phyloP scores from a whole-genome alignment of 2,113 vertebrate genomes.

The Myotis davidii region DNA sequence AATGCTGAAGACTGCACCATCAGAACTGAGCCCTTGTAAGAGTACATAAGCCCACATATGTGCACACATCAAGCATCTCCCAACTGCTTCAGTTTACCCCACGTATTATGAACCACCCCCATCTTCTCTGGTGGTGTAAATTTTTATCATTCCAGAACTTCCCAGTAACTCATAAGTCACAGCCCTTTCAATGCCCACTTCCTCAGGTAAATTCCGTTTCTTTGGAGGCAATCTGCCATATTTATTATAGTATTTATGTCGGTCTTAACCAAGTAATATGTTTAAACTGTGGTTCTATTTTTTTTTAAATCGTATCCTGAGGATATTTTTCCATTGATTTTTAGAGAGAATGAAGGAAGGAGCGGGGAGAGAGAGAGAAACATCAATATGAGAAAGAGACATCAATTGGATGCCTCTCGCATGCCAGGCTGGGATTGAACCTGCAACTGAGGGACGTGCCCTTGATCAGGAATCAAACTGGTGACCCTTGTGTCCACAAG shows the following conservation, averaged over 20 bases:
- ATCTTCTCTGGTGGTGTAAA: not conserved
- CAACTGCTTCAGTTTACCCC: not conserved
- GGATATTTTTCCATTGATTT: no score
- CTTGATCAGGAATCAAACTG: no score
- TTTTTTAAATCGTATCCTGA: not conserved
- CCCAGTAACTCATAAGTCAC: not conserved
- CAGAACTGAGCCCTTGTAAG: not conserved
- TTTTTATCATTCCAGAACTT: not conserved
- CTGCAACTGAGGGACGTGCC: no score
- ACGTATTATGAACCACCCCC: not conserved
- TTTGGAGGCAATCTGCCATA: not conserved
- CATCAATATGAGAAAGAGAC: no score
- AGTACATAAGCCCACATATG: not conserved
- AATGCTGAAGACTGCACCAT: not conserved
- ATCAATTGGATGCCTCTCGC: no score
- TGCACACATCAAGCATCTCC: no score
- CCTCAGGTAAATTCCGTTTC: not conserved
- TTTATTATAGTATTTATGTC: not conserved
- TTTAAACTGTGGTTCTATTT: not conserved
- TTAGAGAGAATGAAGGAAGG: no score
- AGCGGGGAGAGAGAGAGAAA: no score
- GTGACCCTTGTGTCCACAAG: no score
- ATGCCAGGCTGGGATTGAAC: no score
- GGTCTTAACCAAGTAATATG: not conserved
- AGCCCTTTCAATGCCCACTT: not conserved